Base-by-base conservation (phyloP, 2,888 invertebrate species). In the Perithous albicinctus region DNA sequence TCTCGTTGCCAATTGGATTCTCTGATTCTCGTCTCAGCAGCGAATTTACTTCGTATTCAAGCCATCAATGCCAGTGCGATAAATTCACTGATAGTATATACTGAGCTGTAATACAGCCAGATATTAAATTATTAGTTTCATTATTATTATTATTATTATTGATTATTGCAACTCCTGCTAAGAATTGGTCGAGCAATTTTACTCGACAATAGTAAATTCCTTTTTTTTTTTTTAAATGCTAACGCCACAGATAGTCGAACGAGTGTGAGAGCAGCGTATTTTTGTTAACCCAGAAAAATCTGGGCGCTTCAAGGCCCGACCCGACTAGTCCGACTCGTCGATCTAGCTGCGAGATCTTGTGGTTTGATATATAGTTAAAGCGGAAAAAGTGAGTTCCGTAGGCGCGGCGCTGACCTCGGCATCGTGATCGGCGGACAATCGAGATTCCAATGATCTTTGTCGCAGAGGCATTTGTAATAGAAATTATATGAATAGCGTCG, bases 1-100 rank as follows among this genome's bases (percentile, higher is more conserved):
- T 67, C 20, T 67, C 20, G 38, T 61, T 18, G 73, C 63, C 69
- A 78, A 81, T 81, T 69, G 63, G 29, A 69, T 81, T 81, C n/a
- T 56, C 63, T 48, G 64, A 81, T 63, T 69, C 69, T 63, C 54
- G 38, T 69, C 72, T 63, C 46, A 32, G 32, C 51, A 67, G 26
- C 18, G 23, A 69, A 73, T 77, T 77, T 41, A 46, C 41, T 48
- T 4, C 51, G 61, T 26, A 72, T 18, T 32, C 66, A 8, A 29
- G 10, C 12, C 26, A 20, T n/a, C 20, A 8, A 54, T 10, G 20
- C 48, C 23, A 7, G 26, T 15, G 15, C 23, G 10, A 64, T 38
- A n/a, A 51, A 76, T 70, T 15, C n/a, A 23, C 35, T 38, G 54
- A 64, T 64, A 66, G 29, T 48, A n/a, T 48, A n/a, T 12, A 15